phyloP scores from a whole-genome alignment of 2,888 invertebrate genomes.

The Tetragnatha montana region DNA sequence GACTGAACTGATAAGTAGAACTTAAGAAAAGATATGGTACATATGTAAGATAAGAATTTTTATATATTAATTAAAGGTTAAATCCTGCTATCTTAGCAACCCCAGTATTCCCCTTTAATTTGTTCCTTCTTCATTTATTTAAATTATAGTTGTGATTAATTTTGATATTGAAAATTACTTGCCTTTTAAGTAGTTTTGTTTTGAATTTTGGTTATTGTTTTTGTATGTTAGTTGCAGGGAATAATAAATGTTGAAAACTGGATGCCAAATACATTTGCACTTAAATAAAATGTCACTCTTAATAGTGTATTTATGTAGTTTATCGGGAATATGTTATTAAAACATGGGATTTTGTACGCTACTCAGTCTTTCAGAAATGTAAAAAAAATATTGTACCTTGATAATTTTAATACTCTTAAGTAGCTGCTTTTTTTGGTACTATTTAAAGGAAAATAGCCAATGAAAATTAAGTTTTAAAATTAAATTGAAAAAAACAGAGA shows the following conservation, averaged over 20 bases:
- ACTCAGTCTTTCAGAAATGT: slow-evolving; percentile 53
- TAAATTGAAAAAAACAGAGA: neutral
- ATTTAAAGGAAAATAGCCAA: neutral
- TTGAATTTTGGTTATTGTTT: neutral
- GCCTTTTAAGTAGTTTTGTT: neutral
- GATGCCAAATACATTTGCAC: slow-evolving; percentile 34
- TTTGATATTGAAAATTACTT: neutral
- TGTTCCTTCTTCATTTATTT: neutral
- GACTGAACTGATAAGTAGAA: neutral
- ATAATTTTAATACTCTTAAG: slow-evolving; percentile 17
- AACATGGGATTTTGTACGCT: slow-evolving; percentile 23
- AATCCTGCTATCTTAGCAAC: neutral
- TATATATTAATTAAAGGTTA: neutral
- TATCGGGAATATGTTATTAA: neutral
- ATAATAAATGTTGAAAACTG: slow-evolving; percentile 9
- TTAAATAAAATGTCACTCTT: slow-evolving; percentile 30
- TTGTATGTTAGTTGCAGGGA: slow-evolving; percentile 8
- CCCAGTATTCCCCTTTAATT: neutral
- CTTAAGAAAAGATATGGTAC: neutral
- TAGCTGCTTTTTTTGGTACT: slow-evolving; percentile 13
- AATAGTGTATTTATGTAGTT: slow-evolving; percentile 39
- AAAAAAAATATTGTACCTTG: slow-evolving; percentile 15
- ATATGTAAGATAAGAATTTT: neutral
- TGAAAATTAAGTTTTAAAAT: neutral
- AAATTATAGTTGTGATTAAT: neutral